Percentiles rank a stretch among this genome's conserved stretches.
phyloP scores from a whole-genome alignment of 1,140 invertebrate genomes.

The Zeugodacus cucurbitae region DNA sequence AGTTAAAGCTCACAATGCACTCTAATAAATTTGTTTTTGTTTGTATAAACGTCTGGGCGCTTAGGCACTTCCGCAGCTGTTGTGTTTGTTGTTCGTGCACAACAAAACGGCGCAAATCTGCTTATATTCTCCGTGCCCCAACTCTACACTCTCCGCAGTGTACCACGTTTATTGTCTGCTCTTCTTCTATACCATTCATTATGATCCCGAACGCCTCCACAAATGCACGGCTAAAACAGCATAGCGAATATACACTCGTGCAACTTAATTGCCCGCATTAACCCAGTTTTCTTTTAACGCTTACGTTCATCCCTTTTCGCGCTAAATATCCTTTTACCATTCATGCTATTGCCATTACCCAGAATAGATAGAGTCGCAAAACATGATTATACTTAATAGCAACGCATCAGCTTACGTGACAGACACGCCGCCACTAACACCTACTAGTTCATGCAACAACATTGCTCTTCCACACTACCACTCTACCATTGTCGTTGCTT shows the following conservation, averaged over 20 bases:
- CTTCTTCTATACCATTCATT: background rate
- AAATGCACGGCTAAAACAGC: background rate
- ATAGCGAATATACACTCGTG: background rate
- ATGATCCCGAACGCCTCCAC: background rate
- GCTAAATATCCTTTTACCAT: slow-evolving; percentile 8
- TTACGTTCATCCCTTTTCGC: background rate
- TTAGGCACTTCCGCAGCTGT: background rate
- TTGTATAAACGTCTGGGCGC: background rate
- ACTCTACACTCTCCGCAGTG: background rate
- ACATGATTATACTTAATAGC: slow-evolving; percentile 23
- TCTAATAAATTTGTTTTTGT: slow-evolving; percentile 36
- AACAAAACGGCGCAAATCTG: background rate
- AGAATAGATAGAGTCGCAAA: background rate
- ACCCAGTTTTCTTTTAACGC: slow-evolving; percentile 18
- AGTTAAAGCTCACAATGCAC: slow-evolving; percentile 3
- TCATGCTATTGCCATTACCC: background rate
- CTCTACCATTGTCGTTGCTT: background rate
- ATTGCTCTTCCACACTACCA: background rate
- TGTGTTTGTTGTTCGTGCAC: no score
- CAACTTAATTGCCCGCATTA: slow-evolving; percentile 15
- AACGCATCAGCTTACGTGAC: slow-evolving; percentile 17
- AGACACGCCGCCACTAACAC: background rate
- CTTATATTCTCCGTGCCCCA: background rate
- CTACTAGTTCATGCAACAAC: background rate
- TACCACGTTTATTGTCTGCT: background rate